Evolutionary conservation across 1,140 invertebrate species (phyloP), one percentile per base, ranked within the genome.

Genomic region (Nebria ingens): DNA sequence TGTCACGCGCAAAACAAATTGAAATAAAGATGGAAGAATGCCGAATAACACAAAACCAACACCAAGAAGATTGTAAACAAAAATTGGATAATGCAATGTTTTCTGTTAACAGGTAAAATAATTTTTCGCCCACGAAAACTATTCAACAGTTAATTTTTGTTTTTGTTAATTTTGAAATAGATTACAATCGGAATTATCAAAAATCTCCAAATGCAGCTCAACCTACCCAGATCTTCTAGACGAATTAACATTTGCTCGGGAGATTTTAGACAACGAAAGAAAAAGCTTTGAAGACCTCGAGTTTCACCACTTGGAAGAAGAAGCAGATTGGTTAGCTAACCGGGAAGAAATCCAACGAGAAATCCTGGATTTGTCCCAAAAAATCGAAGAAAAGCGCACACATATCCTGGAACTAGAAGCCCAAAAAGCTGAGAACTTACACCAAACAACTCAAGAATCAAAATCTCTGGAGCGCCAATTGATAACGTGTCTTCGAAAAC

Each of bases 201-300:
- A 42, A 22, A 52, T 53, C 54, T 55, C 4, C 19, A 57, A 21
- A 60, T 77, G 77, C 60, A 58, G 75, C 20, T 70, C 76, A 53
- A 69, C 74, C 42, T 76, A 79, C 40, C 70, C 75, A 21, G 70
- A 73, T 2, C 76, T 78, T 0, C 64, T 82, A 9, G 80, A 82
- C 63, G 79, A 82, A 61, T 71, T 81, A 34, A 68, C 81, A 53
- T 75, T 80, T 56, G 77, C 84, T 19, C 81, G 83, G 59, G 84
- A 88, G 56, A 72, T 78, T 1, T 65, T 87, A 15, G 85, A 87
- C 55, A 83, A 81, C 56, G 85, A 88, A 62, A 79, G 78, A 9
- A 87, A 92, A 75, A 79, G 85, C 23, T 95, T 89, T 67, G 93
- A 97, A 71, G 92, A 96, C 69, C 73, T 93, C 15, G 93, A 97